These are phyloP conservation scores for Vanessa cardui DNA, from an alignment of 2,888 invertebrate genomes.

Conservation along the genomic window DNA sequence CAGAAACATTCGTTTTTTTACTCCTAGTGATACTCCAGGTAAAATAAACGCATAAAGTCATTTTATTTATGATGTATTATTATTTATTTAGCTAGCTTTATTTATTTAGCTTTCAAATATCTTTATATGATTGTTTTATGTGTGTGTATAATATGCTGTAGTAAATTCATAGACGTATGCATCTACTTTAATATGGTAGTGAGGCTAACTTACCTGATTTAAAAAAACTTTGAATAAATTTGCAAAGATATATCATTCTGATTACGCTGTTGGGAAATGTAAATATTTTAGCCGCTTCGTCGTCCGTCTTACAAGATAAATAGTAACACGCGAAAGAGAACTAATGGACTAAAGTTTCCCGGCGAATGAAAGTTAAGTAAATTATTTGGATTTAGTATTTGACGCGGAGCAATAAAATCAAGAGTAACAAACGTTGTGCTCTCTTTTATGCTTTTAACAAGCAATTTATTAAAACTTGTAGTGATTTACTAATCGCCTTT, in stretches of 20 bases:
- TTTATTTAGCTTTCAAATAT: too few species aligned
- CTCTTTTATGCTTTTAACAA: too few species aligned
- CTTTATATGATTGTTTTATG: too few species aligned
- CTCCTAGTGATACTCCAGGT: too few species aligned
- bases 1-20: too few species aligned
- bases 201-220: not conserved
- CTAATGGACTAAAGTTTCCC: constrained; percentile 29
- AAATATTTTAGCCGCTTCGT: constrained; percentile 62
- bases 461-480: too few species aligned
- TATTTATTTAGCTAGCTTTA: too few species aligned
- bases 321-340: constrained; percentile 42
- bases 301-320: constrained; percentile 60
- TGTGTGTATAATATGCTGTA: not conserved
- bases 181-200: not conserved
- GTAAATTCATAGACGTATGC: too few species aligned
- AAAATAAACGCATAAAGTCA: too few species aligned
- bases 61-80: too few species aligned
- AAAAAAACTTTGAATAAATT: constrained; percentile 2
- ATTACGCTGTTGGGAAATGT: constrained; percentile 54
- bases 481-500: too few species aligned
- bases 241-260: not conserved
- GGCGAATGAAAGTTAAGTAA: constrained; percentile 10
- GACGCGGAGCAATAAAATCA: not conserved
- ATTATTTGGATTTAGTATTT: constrained; percentile 1
- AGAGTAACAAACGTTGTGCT: not conserved